Evolutionary conservation across 2,888 invertebrate genomes (phyloP).

Genomic region (Drosophila yooni): DNA sequence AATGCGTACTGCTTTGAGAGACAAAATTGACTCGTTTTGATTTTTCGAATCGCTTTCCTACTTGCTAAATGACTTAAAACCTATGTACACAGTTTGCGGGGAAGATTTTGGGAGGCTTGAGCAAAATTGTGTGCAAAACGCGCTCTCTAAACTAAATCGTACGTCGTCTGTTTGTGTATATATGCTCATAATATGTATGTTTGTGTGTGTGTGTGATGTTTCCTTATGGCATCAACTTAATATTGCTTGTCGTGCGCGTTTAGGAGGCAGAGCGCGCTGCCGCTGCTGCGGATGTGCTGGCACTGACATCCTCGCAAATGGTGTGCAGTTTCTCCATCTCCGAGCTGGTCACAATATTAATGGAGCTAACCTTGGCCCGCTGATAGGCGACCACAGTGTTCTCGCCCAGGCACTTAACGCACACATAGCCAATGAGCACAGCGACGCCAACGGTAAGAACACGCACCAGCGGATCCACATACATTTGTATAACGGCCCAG

Average conservation of each 20-base stretch:
- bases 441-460: constrained; percentile 93
- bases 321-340: constrained; percentile 84
- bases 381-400: constrained; percentile 96
- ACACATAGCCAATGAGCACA: constrained; percentile 93
- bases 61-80: constrained; percentile 46
- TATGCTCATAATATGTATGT: constrained; percentile 22
- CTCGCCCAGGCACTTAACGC: constrained; percentile 93
- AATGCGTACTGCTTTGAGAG: constrained; percentile 65
- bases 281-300: constrained; percentile 57
- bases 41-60: constrained; percentile 51
- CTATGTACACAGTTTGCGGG: constrained; percentile 69
- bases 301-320: constrained; percentile 84
- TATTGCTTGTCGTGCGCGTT: background rate
- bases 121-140: constrained; percentile 69
- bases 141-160: constrained; percentile 51
- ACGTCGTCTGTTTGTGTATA: constrained; percentile 39
- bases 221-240: constrained; percentile 30
- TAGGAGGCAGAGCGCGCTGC: constrained; percentile 52
- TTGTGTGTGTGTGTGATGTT: constrained; percentile 27
- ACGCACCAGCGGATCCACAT: constrained; percentile 90
- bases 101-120: constrained; percentile 62
- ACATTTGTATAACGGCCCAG: constrained; percentile 92
- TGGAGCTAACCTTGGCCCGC: constrained; percentile 94
- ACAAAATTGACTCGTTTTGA: constrained; percentile 71
- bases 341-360: constrained; percentile 88